A percentile compares a stretch with the other conserved stretches of the same genome.
Conservation (phyloP, 23 tunicate species). For the Trididemnum miniatum region DNA sequence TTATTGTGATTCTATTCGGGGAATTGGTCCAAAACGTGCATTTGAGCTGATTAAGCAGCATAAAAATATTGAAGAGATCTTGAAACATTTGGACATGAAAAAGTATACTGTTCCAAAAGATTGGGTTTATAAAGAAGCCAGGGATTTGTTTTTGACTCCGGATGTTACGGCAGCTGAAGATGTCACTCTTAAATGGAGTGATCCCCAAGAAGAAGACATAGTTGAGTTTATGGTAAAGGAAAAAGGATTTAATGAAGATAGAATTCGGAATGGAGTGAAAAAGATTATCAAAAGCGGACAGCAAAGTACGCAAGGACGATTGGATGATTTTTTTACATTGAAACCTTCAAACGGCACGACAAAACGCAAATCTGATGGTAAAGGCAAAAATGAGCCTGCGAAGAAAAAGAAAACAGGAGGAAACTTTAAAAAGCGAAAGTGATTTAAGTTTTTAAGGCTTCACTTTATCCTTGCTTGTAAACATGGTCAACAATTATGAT, state of each 20-base stretch:
- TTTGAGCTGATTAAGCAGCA: constrained; percentile 89
- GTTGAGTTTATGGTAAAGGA: constrained; percentile 80
- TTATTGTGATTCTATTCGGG: constrained; percentile 77
- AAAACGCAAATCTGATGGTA: constrained; percentile 74
- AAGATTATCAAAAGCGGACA: constrained; percentile 64
- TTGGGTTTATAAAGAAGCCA: constrained; percentile 89
- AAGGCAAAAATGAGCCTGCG: constrained; percentile 48
- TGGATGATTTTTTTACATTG: constrained; percentile 96
- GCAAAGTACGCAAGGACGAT: constrained; percentile 86
- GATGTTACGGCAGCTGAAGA: constrained; percentile 67
- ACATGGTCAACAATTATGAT: constrained; percentile 2
- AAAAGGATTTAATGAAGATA: constrained; percentile 94
- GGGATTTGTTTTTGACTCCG: constrained; percentile 66
- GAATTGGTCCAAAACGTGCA: constrained; percentile 95
- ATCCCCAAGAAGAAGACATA: constrained; percentile 74
- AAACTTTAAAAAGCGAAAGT: constrained; percentile 42
- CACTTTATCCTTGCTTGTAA: neutral
- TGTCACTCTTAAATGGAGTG: constrained; percentile 74
- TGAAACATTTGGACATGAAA: constrained; percentile 63
- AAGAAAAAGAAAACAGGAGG: constrained; percentile 53
- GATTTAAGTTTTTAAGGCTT: neutral
- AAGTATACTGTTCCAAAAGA: constrained; percentile 83
- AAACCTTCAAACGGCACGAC: constrained; percentile 40
- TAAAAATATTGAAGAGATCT: constrained; percentile 78
- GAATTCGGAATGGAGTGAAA: constrained; percentile 86